These are phyloP conservation scores for Bursaphelenchus mucronatus DNA, from an alignment of 1,140 invertebrate species.

Conservation along the genomic window DNA sequence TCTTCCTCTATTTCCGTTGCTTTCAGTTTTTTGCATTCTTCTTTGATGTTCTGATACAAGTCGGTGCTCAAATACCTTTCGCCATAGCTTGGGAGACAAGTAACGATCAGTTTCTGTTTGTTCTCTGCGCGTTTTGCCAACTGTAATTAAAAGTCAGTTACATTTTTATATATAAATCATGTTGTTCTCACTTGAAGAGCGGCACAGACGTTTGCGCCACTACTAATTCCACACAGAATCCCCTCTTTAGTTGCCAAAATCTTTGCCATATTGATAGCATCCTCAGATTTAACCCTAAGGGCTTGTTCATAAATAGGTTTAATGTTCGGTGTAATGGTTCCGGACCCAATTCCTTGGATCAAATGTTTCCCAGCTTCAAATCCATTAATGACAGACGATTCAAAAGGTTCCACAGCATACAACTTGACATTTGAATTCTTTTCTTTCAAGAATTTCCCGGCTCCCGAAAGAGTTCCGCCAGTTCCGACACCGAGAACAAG, in stretches of 20 bases:
- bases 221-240: conserved; percentile 41
- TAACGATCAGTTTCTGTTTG: conserved; percentile 48
- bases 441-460: conserved; percentile 29
- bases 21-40: not conserved
- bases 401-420: conserved; percentile 24
- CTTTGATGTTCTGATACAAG: not conserved
- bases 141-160: conserved; percentile 9
- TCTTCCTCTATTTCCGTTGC: not conserved
- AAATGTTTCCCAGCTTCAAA: conserved; percentile 1
- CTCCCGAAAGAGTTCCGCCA: conserved; percentile 26
- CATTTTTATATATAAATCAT: not conserved
- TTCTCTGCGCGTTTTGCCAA: conserved; percentile 44
- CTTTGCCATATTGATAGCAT: conserved; percentile 50
- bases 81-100: conserved; percentile 39
- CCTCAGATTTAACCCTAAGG: conserved; percentile 49
- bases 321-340: conserved; percentile 46
- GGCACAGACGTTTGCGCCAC: conserved; percentile 44
- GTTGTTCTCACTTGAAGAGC: not conserved
- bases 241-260: conserved; percentile 43
- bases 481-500: conserved; percentile 28
- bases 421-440: conserved; percentile 24
- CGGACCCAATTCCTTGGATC: conserved; percentile 44
- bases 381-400: conserved; percentile 38
- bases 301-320: conserved; percentile 40
- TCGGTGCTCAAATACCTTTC: conserved; percentile 40